These are phyloP conservation scores for Ophioderma brevispina DNA, from an alignment of 35 echinoderm and acorn worm species.

Conservation along the genomic window DNA sequence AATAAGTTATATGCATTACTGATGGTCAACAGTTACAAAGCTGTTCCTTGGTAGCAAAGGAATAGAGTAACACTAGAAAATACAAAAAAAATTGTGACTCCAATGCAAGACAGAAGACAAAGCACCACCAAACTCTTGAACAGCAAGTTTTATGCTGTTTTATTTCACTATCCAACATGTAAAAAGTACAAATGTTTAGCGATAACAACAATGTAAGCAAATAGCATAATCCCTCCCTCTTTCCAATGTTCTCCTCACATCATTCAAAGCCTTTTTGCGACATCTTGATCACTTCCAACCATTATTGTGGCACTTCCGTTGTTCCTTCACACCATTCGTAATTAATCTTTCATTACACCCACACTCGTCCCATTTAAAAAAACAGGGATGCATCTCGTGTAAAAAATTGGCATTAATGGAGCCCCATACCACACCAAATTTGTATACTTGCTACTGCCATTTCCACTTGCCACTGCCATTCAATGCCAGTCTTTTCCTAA, in stretches of 20 bases:
- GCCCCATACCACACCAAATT: too few relatives aligned
- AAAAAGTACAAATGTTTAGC: slow-evolving; percentile 59
- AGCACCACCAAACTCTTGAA: neutral
- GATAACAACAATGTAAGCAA: slow-evolving; percentile 55
- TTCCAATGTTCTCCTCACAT: neutral
- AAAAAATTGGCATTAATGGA: too few relatives aligned
- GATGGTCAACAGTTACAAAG: too few relatives aligned
- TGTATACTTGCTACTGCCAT: too few relatives aligned
- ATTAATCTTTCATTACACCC: neutral
- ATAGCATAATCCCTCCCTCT: slow-evolving; percentile 34
- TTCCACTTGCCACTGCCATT: too few relatives aligned
- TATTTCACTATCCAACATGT: slow-evolving; percentile 55
- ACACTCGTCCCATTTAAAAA: neutral
- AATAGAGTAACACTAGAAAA: too few relatives aligned
- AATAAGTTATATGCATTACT: too few relatives aligned
- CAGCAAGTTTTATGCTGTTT: slow-evolving; percentile 37
- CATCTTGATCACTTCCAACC: neutral
- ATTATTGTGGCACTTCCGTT: neutral
- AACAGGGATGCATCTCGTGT: too few relatives aligned
- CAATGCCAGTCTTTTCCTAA: too few relatives aligned
- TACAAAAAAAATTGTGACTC: too few relatives aligned
- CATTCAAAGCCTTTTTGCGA: slow-evolving; percentile 21
- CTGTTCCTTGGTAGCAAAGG: too few relatives aligned
- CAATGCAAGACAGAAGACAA: neutral
- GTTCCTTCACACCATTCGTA: neutral